Conservation (phyloP, 2,113 vertebrate genomes). For the Toxostoma redivivum region DNA sequence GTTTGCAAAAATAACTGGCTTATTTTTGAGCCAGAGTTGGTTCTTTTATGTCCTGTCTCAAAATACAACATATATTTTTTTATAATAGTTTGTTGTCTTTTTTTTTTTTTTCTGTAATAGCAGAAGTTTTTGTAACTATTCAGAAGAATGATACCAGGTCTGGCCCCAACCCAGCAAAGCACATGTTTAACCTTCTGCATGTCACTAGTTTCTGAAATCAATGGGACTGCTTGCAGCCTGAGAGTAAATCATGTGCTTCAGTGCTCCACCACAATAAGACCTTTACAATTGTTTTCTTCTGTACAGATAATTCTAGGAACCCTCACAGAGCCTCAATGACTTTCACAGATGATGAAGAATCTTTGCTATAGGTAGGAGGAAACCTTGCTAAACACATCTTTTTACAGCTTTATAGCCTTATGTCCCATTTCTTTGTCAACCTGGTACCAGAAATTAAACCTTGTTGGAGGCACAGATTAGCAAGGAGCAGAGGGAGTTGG, state of each 20-base stretch:
- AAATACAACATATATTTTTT: background rate
- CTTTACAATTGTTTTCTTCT: slow-evolving; percentile 49
- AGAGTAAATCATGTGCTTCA: slow-evolving; percentile 59
- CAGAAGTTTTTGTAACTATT: background rate
- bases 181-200: slow-evolving; percentile 59
- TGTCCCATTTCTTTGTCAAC: background rate
- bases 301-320: slow-evolving; percentile 44
- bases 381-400: background rate
- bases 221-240: slow-evolving; percentile 27
- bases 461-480: background rate
- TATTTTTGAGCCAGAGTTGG: background rate
- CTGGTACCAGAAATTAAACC: background rate
- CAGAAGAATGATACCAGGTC: background rate
- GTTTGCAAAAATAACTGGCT: background rate
- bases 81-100: background rate
- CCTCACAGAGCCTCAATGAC: background rate
- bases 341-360: background rate
- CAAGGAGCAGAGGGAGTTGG: background rate
- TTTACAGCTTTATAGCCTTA: background rate
- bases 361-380: background rate
- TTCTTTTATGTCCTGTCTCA: background rate
- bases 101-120: background rate
- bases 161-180: slow-evolving; percentile 22
- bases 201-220: slow-evolving; percentile 51
- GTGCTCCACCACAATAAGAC: slow-evolving; percentile 29